phyloP scores from a whole-genome alignment of 2,888 invertebrate genomes.

The Mayetiola destructor region DNA sequence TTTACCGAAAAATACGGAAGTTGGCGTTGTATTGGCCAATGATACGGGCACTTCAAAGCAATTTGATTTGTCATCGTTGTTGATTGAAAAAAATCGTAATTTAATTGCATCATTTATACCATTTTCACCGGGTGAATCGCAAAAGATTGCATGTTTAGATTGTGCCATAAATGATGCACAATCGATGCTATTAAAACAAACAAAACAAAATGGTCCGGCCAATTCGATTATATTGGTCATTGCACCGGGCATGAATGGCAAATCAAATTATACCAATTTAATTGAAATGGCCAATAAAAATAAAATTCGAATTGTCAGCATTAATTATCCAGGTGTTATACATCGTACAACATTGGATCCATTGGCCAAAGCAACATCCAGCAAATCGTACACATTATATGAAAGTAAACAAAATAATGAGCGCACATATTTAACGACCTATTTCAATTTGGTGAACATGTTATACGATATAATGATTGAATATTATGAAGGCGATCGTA shows the following conservation, averaged over 20 bases:
- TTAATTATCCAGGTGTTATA: conserved; percentile 40
- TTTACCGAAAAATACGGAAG: conserved; percentile 38
- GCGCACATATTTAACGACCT: conserved; percentile 38
- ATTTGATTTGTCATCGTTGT: conserved; percentile 30
- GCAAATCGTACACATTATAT: conserved; percentile 37
- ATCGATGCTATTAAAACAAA: conserved; percentile 37
- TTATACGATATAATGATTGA: conserved; percentile 36
- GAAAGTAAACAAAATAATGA: conserved; percentile 41
- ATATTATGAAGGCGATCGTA: conserved; percentile 36
- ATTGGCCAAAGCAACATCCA: conserved; percentile 35
- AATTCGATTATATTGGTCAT: conserved; percentile 41
- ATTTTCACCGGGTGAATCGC: conserved; percentile 38
- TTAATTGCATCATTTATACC: conserved; percentile 37
- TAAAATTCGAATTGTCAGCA: conserved; percentile 38
- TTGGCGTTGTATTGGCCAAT: conserved; percentile 38
- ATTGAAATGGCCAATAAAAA: conserved; percentile 25
- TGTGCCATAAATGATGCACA: conserved; percentile 21
- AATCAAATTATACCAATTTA: conserved; percentile 32
- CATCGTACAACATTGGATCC: conserved; percentile 35
- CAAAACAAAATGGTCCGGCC: conserved; percentile 35
- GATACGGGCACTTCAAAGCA: conserved; percentile 30
- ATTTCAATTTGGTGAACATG: conserved; percentile 39
- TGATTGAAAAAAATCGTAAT: conserved; percentile 30
- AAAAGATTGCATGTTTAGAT: conserved; percentile 33
- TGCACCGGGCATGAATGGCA: conserved; percentile 39